phyloP scores from a whole-genome alignment of 2,888 invertebrate species.

The Isoperla grammatica region DNA sequence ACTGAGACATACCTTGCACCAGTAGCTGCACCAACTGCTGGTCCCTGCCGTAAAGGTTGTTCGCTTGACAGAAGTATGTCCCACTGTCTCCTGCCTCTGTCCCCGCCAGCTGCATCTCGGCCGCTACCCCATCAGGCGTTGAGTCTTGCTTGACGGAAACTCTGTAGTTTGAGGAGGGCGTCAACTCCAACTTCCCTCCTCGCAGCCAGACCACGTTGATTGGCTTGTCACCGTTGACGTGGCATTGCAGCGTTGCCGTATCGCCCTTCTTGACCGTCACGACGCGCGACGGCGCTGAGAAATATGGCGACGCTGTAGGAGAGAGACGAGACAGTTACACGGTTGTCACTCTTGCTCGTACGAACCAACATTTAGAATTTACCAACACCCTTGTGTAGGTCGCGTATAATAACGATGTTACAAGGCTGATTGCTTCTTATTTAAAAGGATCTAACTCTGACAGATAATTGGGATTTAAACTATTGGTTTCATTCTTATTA shows the following conservation, averaged over 20 bases:
- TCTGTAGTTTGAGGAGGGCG: constrained; percentile 60
- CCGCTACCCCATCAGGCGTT: constrained; percentile 62
- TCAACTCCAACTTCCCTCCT: constrained; percentile 61
- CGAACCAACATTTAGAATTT: too few species aligned
- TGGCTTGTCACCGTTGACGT: constrained; percentile 73
- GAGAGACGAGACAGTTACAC: too few species aligned
- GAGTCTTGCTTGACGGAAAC: constrained; percentile 60
- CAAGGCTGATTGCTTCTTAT: too few species aligned
- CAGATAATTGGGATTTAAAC: too few species aligned
- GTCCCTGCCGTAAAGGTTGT: constrained; percentile 65
- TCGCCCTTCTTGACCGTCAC: constrained; percentile 68
- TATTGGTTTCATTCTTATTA: too few species aligned
- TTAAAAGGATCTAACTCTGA: too few species aligned
- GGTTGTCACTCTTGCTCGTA: too few species aligned
- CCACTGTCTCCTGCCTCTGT: constrained; percentile 67
- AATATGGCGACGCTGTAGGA: constrained; percentile 61
- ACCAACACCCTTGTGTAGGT: too few species aligned
- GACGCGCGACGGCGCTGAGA: constrained; percentile 60
- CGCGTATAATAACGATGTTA: too few species aligned
- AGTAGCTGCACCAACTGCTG: constrained; percentile 66
- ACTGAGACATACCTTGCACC: constrained; percentile 58
- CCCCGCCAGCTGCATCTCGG: constrained; percentile 62
- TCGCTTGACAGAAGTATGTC: constrained; percentile 71
- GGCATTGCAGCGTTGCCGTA: constrained; percentile 65
- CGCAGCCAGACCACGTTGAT: constrained; percentile 70